phyloP scores from a whole-genome alignment of 2,113 vertebrate genomes.

The Myiagra hebetior region DNA sequence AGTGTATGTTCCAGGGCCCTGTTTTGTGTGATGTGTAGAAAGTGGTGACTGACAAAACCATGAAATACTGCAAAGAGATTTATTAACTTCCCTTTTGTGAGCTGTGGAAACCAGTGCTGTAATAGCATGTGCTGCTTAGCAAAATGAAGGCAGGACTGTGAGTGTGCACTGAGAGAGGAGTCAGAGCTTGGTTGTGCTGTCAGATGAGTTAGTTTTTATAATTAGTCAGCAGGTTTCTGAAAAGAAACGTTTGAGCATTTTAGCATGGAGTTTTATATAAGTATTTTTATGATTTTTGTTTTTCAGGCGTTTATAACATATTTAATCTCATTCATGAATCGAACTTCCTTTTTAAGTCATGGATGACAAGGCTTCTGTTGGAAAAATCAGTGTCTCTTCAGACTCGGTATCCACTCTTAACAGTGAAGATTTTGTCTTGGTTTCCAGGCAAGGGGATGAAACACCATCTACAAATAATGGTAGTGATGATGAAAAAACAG shows the following conservation, averaged over 20 bases:
- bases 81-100: neutral
- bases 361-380: constrained; percentile 99
- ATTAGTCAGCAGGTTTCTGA: constrained; percentile 19
- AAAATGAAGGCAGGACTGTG: neutral
- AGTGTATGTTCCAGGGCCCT: neutral
- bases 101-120: constrained; percentile 18
- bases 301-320: constrained; percentile 88
- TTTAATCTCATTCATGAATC: constrained; percentile 93
- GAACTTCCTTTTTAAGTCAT: constrained; percentile 93
- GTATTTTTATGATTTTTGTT: constrained; percentile 80
- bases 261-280: constrained; percentile 66
- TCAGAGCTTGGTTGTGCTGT: neutral
- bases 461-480: constrained; percentile 97
- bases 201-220: neutral
- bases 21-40: neutral
- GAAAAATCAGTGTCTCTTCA: constrained; percentile 99
- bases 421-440: constrained; percentile 99
- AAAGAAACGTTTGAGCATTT: constrained; percentile 1
- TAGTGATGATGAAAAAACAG: constrained; percentile 99
- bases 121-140: neutral
- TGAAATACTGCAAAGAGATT: neutral
- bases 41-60: neutral
- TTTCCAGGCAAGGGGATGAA: constrained; percentile 97
- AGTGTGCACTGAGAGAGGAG: neutral
- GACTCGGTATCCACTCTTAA: constrained; percentile 99